phyloP scores from a whole-genome alignment of 2,797 vertebrate genomes.

The Megalops cyprinoides region DNA sequence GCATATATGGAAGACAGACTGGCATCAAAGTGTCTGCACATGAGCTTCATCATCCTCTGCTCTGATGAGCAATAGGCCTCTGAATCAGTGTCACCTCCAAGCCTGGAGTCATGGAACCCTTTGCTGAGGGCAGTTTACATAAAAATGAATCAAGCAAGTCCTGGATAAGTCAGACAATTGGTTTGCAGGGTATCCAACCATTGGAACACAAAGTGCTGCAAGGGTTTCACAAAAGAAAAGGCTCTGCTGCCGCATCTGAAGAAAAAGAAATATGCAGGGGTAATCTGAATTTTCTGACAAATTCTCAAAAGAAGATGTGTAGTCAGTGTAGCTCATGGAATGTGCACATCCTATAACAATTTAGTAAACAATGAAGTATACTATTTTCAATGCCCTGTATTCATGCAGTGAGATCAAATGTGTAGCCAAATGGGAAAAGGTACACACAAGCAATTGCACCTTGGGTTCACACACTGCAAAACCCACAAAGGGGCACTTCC shows the following conservation, averaged over 20 bases:
- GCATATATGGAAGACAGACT: neutral
- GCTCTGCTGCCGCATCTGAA: neutral
- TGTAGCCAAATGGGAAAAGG: slow-evolving; percentile 38
- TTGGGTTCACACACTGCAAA: slow-evolving; percentile 33
- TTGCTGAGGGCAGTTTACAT: neutral
- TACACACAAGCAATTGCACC: slow-evolving; percentile 45
- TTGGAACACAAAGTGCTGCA: neutral
- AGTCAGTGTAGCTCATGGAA: neutral
- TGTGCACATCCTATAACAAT: neutral
- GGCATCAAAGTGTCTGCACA: neutral
- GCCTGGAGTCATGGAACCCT: neutral
- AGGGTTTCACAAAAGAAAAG: neutral
- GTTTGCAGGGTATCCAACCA: neutral
- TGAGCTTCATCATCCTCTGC: neutral
- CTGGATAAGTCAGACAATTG: neutral
- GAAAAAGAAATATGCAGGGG: too few relatives aligned
- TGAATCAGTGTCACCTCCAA: neutral
- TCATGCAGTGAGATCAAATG: slow-evolving; percentile 29
- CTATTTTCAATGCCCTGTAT: slow-evolving; percentile 22
- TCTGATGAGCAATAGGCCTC: neutral
- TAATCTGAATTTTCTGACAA: neutral
- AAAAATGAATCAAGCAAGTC: neutral
- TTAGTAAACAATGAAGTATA: neutral
- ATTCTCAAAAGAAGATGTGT: neutral
- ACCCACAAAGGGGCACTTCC: slow-evolving; percentile 41